phyloP scores from a whole-genome alignment of 2,113 vertebrate species.

The Apistogramma diplotaenia region DNA sequence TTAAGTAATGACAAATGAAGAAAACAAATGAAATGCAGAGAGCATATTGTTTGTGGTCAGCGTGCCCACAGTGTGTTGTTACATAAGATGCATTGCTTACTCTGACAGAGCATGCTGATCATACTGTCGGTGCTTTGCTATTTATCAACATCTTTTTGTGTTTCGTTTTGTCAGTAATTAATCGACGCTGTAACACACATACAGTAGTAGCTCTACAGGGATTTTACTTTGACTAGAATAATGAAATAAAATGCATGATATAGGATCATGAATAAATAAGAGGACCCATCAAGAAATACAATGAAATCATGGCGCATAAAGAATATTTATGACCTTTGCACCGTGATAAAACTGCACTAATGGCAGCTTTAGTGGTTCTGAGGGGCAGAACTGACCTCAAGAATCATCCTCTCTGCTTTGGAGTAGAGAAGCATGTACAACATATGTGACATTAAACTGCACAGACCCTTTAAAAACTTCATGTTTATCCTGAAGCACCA shows the following conservation, averaged over 20 bases:
- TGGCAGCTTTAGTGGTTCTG: slow-evolving; percentile 33
- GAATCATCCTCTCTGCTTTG: not conserved
- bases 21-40: not conserved
- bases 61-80: not conserved
- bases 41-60: not conserved
- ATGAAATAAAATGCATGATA: slow-evolving; percentile 22
- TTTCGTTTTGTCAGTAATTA: not conserved
- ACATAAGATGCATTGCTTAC: slow-evolving; percentile 17
- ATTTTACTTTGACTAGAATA: slow-evolving; percentile 2
- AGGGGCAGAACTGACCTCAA: not conserved
- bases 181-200: not conserved
- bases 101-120: not conserved
- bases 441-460: not conserved
- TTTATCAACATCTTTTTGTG: slow-evolving; percentile 8
- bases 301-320: not conserved
- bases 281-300: slow-evolving; percentile 12
- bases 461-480: not conserved
- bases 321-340: slow-evolving; percentile 12
- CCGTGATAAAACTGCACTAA: slow-evolving; percentile 9
- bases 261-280: not conserved
- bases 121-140: slow-evolving; percentile 13
- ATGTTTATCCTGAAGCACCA: not conserved
- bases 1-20: not conserved
- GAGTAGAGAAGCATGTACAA: slow-evolving; percentile 12
- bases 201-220: not conserved